These are phyloP conservation scores for Catocala fraxini DNA, from an alignment of 2,888 invertebrate genomes.

Conservation along the genomic window DNA sequence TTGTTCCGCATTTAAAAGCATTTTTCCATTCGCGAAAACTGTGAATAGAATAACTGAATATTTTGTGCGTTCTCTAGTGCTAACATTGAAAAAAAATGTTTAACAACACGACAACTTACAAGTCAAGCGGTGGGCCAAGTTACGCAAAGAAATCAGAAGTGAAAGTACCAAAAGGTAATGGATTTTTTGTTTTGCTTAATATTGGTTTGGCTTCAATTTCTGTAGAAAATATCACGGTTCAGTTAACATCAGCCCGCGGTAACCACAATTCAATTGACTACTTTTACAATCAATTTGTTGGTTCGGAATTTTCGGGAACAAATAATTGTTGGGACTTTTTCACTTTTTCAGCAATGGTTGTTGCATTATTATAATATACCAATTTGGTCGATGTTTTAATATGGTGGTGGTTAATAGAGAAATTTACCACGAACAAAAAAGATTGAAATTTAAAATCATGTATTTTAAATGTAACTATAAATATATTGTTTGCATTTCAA, in stretches of 20 bases:
- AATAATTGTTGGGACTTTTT: constrained; percentile 34
- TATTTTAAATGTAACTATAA: no score
- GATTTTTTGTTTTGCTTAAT: constrained; percentile 46
- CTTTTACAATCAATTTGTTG: constrained; percentile 57
- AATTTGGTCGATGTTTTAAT: no score
- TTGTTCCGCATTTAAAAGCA: constrained; percentile 37
- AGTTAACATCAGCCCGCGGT: constrained; percentile 54
- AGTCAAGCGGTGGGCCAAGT: constrained; percentile 53
- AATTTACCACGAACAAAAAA: no score
- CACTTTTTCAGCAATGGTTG: neutral
- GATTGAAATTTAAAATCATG: no score
- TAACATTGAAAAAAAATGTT: constrained; percentile 60
- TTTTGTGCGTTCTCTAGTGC: constrained; percentile 27
- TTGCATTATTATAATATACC: constrained; percentile 9
- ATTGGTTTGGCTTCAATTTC: constrained; percentile 40
- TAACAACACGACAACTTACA: constrained; percentile 71
- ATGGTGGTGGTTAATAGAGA: no score
- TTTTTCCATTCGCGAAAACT: constrained; percentile 47
- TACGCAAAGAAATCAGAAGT: constrained; percentile 56
- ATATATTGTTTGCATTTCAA: no score
- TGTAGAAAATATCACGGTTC: constrained; percentile 56
- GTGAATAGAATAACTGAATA: constrained; percentile 42
- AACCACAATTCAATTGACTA: constrained; percentile 65
- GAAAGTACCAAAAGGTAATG: constrained; percentile 61
- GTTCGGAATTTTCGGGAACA: constrained; percentile 46